Evolutionary conservation across 2,888 invertebrate genomes (phyloP), one percentile per base, ranked within the genome.

Genomic region (Stenodema calcarata): DNA sequence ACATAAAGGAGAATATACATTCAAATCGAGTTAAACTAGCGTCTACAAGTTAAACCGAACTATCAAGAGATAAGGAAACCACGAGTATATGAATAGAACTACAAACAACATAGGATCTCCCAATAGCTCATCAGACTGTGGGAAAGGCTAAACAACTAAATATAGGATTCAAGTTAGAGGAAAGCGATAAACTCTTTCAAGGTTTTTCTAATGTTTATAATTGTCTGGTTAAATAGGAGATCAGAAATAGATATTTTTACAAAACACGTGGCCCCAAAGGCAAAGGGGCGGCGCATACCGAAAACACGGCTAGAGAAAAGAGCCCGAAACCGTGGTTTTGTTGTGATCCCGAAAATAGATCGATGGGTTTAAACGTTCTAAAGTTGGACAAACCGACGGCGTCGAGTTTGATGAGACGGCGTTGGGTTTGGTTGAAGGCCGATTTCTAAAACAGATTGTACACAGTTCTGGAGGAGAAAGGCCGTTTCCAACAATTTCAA

Each of bases 231-330:
- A 47, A 84, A 84, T 41, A 73, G 73, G 47, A 44, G 42, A 16
- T 84, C 54, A 75, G 35, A 75, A 84, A 84, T 84, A 84, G 75
- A 27, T 18, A 18, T 78, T 69, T 82, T 50, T 84, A 35, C 44
- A 28, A 84, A 84, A 84, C 84, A 84, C 84, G 84, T 84, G 84
- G 84, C 80, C 54, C 18, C n/a, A n/a, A n/a, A n/a, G n/a, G n/a
- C n/a, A n/a, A n/a, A n/a, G 54, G 50, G 78, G 78, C 50, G 80
- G 62, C n/a, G 80, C 84, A 84, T 84, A 73, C 84, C 84, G 62
- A 84, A 84, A 73, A 44, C 84, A 84, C 35, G 80, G 44, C 14
- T 14, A 69, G 82, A 62, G 23, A 28, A 69, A 82, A 62, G 62
- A 41, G 23, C 28, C 23, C 70, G 27, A 69, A 82, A 82, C 30